Base-by-base conservation (phyloP, 2,113 vertebrate genomes). In the Chroicocephalus ridibundus region DNA sequence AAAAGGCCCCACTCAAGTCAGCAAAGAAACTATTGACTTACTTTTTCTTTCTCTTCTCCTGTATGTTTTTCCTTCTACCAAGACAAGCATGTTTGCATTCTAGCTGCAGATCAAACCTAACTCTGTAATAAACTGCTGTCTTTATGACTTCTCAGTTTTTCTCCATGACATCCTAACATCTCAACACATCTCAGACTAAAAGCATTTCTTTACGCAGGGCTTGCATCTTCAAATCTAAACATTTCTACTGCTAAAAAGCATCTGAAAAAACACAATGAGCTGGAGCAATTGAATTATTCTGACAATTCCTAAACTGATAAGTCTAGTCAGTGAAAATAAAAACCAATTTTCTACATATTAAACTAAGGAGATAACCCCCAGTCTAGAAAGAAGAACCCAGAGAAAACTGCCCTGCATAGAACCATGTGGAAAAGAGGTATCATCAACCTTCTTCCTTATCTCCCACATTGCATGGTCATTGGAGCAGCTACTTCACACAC, bases 391-490 rank as follows among this genome's bases (percentile, higher is more conserved):
- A 62, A 62, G 5, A 86, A 69, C 4, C 3, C 17, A 52, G 40
- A 42, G 6, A 51, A 89, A 86, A 51, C 32, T 27, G 9, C 77
- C 29, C 8, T 77, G 10, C 29, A 61, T 9, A 42, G 13, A 64
- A 29, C 2, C 2, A 6, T 1, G 13, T 42, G 44, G 25, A 75
- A 65, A 88, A 68, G 5, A 65, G 4, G 15, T 69, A 38, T 31
- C 9, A 22, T 5, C 19, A 72, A 19, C 32, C 2, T 69, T 88
- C 24, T 7, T 81, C 4, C 12, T 64, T 87, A 74, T 9, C 13
- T 91, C 18, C 15, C 7, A 15, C 0, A 1, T 32, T 60, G 24
- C 5, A 20, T 9, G 1, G 1, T 51, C 10, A 20, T 51, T 55
- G 47, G 5, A 51, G 5, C 1, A 69, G 26, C 32, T 31, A 4